Evolutionary conservation across 2,888 invertebrate genomes (phyloP).

Genomic region (Ophonus ardosiacus): DNA sequence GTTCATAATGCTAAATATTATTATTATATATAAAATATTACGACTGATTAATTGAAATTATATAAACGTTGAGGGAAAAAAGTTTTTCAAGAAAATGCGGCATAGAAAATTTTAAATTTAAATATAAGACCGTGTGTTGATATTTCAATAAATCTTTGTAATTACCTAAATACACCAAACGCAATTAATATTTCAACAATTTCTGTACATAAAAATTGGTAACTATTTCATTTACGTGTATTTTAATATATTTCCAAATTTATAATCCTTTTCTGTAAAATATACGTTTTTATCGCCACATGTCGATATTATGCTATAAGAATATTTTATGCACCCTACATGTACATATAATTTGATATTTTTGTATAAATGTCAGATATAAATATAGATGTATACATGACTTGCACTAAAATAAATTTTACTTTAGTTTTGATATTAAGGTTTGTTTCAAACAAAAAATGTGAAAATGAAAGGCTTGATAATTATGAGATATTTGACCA

Average conservation of each 20-base stretch:
- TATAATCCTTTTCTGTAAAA: constrained; percentile 21
- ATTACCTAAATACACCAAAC: constrained; percentile 33
- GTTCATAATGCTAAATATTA: background rate
- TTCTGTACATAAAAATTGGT: constrained; percentile 40
- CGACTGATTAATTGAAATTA: constrained; percentile 28
- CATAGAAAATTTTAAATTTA: constrained; percentile 4
- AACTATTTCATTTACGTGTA: constrained; percentile 30
- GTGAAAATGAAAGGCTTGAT: constrained; percentile 31
- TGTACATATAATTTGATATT: constrained; percentile 63
- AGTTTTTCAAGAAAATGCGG: constrained; percentile 5
- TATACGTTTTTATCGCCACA: constrained; percentile 54
- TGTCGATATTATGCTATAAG: constrained; percentile 58
- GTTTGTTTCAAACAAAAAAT: constrained; percentile 18
- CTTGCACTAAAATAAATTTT: constrained; percentile 49
- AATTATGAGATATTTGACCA: constrained; percentile 42
- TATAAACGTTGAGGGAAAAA: background rate
- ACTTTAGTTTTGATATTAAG: constrained; percentile 3
- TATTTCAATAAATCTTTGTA: constrained; percentile 20
- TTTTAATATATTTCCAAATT: constrained; percentile 1
- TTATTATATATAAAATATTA: constrained; percentile 4
- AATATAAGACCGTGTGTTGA: constrained; percentile 21
- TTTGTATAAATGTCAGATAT: constrained; percentile 63
- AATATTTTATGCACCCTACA: constrained; percentile 61
- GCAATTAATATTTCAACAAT: constrained; percentile 7
- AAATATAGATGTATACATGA: constrained; percentile 61